Evolutionary conservation across 2,797 vertebrate genomes (phyloP), one percentile per base, ranked within the genome.

Genomic region (Taenioides sp.): DNA sequence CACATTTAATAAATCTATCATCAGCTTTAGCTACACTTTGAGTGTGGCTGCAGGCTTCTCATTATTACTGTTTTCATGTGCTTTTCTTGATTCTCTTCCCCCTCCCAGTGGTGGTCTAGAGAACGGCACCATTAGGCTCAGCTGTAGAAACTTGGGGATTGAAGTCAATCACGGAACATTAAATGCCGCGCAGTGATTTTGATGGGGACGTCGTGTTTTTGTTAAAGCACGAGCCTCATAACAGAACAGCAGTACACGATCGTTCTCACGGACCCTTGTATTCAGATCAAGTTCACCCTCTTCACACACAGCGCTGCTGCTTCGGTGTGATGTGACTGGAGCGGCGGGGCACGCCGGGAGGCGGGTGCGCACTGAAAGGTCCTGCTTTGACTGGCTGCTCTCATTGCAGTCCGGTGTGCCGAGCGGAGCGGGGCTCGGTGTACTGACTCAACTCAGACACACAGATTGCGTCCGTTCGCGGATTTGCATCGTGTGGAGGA

Each of bases 401-500:
- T 89, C 92, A 90, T 91, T 92, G 92, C 91, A 90, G 92, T 92
- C 91, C 86, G 76, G 92, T 89, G 89, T 92, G 92, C 90, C 60
- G 86, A 79, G 77, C 85, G 80, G 89, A 80, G 65, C 80, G 65
- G 76, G 86, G 78, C 85, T 76, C 86, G 7, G 23, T 17, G 25
- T 14, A 85, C 83, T 50, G 86, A 79, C 61, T 54, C 60, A 81
- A 75, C 75, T 10, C 34, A 37, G 5, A 0, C 74, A 50, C 50
- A 66, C 43, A 47, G 14, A 49, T 34, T 64, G 70, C 63, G 84
- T 86, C 85, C 86, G 73, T 81, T 80, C 82, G 83, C 73, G 88
- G 90, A 89, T 90, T 77, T 80, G 75, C 80, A 78, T 68, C 52
- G 75, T 12, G 78, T 86, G 76, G 70, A 85, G 88, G 59, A 91